Conservation (phyloP, 2,113 vertebrate species). For the Spilogale gracilis region DNA sequence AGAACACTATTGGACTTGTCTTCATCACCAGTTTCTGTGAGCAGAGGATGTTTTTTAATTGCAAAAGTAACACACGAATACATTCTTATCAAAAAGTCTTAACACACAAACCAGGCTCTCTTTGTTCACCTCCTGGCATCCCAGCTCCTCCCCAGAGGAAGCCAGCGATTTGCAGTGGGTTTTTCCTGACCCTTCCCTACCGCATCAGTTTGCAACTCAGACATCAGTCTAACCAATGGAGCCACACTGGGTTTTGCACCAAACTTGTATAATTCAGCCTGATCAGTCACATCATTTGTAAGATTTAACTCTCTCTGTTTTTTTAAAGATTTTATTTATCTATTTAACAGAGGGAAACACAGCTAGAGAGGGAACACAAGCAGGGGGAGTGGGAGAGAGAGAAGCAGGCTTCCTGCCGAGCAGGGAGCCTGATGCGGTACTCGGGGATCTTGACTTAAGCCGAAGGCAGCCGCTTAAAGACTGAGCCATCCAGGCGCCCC, state of each 20-base stretch:
- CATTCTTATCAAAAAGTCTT: not conserved
- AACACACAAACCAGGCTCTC: not conserved
- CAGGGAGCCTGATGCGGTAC: too few relatives aligned
- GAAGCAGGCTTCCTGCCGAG: too few relatives aligned
- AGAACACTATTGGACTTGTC: not conserved
- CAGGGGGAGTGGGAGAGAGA: too few relatives aligned
- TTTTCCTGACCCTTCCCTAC: not conserved
- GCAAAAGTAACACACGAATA: not conserved
- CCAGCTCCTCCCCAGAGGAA: not conserved
- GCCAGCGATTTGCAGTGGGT: not conserved
- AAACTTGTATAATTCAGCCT: not conserved
- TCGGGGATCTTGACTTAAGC: too few relatives aligned
- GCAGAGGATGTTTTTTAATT: not conserved
- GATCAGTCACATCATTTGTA: not conserved
- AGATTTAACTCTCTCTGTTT: not conserved
- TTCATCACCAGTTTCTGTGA: not conserved
- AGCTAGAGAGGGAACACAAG: too few relatives aligned
- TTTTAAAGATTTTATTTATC: too few relatives aligned
- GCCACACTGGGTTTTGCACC: not conserved
- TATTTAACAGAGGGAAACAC: too few relatives aligned
- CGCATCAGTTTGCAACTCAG: not conserved
- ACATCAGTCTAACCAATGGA: not conserved
- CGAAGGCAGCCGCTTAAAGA: too few relatives aligned
- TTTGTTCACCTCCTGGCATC: not conserved
- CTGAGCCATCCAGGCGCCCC: too few relatives aligned